Evolutionary conservation across 2,888 invertebrate species (phyloP), one percentile per base, ranked within the genome.

Genomic region (Apodemia mormo): DNA sequence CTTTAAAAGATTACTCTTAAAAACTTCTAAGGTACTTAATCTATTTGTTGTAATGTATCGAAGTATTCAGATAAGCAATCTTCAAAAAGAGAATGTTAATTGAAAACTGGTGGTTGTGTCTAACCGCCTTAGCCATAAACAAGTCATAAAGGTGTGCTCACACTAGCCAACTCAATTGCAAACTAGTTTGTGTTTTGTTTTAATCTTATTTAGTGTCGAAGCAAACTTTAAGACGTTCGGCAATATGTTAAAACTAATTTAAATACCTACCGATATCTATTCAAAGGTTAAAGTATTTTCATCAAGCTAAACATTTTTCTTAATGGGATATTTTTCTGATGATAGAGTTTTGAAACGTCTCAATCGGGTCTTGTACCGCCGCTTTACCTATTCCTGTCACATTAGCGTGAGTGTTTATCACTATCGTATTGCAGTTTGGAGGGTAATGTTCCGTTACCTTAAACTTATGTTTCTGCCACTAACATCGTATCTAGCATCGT

Each of bases 71-170:
- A 77, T 76, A 78, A 75, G 74, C 76, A 73, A 78, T 78, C 78
- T 76, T 77, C 76, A 76, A 78, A 78, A 77, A 77, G 77, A 73
- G 75, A 77, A 76, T 72, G 75, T 77, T 78, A 77, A 78, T 77
- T 77, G 77, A 77, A 77, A 77, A 74, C 71, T 76, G 70, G 74
- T 71, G 76, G 76, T 75, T 71, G 68, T 67, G 66, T 72, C 68
- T 70, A 73, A 70, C 71, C 71, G 71, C 70, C 70, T 61, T 30
- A 61, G 52, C 66, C 71, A 68, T 72, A 70, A 73, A 70, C 69
- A 70, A 68, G 66, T 65, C 37, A n/a, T 73, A 73, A 71, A 73
- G 75, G 69, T 49, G 68, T 52, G 68, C 29, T 14, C 40, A 71
- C 65, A 71, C 58, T 61, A 33, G 58, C 56, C 45, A 30, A 45